Percentiles rank a stretch among this genome's conserved stretches.
Evolutionary conservation across 2,888 invertebrate genomes (phyloP).

Genomic region (Neoascia interrupta): DNA sequence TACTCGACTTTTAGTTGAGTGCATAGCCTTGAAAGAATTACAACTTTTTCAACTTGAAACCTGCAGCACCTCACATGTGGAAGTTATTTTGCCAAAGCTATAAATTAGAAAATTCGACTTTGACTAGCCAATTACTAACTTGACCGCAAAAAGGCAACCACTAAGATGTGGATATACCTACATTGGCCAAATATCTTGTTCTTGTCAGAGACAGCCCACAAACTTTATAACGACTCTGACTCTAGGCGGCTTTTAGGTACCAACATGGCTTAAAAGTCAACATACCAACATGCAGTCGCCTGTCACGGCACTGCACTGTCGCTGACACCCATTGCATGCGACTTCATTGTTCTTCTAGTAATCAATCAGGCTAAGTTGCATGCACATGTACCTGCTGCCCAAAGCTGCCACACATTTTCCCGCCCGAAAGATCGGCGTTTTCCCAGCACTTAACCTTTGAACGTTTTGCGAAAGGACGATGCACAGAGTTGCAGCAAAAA

Average conservation of each 20-base stretch:
- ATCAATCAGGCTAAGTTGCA: slow-evolving; percentile 59
- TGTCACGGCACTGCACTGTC: slow-evolving; percentile 30
- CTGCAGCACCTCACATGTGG: slow-evolving; percentile 48
- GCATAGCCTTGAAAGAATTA: slow-evolving; percentile 33
- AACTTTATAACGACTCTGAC: slow-evolving; percentile 28
- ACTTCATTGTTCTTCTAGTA: slow-evolving; percentile 33
- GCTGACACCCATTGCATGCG: slow-evolving; percentile 59
- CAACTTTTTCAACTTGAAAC: too few relatives aligned
- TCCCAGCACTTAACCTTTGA: slow-evolving; percentile 62
- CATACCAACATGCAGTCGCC: slow-evolving; percentile 23
- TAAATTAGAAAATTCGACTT: slow-evolving; percentile 16
- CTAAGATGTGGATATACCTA: slow-evolving; percentile 23
- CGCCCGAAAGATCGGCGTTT: slow-evolving; percentile 39
- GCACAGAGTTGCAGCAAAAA: slow-evolving; percentile 26
- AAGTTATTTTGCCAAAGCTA: slow-evolving; percentile 32
- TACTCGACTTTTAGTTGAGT: not conserved
- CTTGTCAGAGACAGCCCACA: not conserved
- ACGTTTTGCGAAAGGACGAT: slow-evolving; percentile 46
- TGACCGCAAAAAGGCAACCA: slow-evolving; percentile 50
- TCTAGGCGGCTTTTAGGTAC: not conserved
- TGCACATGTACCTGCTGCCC: slow-evolving; percentile 56
- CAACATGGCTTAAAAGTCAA: slow-evolving; percentile 15
- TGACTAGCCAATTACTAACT: slow-evolving; percentile 51
- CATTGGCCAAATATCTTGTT: slow-evolving; percentile 22
- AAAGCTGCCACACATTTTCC: slow-evolving; percentile 25